Base-by-base conservation (phyloP, 2,888 invertebrate species). In the Deilephila porcellus region DNA sequence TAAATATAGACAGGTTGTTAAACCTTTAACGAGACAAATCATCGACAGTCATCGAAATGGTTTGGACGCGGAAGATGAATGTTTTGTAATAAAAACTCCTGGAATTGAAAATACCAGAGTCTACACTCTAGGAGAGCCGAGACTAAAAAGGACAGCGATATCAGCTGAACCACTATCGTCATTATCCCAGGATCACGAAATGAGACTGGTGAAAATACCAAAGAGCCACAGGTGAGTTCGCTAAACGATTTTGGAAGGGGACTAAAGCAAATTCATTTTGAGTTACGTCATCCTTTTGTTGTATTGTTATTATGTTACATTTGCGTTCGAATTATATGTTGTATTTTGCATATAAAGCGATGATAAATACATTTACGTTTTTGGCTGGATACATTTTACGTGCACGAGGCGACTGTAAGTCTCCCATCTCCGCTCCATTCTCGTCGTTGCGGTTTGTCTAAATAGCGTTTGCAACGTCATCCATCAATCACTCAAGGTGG, bases 91-190 rank as follows among this genome's bases (percentile, higher is more conserved):
- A 81, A 91, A 88, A 87, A 86, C 91, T 84, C 95, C 95, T 59
- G 95, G 95, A 19, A 85, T 95, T 25, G 95, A 95, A 80, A 95
- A 95, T 77, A 95, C 95, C 0, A 91, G 95, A 77, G 91, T 96
- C 0, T 86, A 95, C 64, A 90, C 94, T 3, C 83, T 95, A 4
- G 89, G 94, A 60, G 96, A 96, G 82, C 96, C 96, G 5, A 93
- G 97, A 80, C 95, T 96, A 71, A 95, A 95, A 78, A 91, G 95
- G 74, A 97, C 97, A 86, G 97, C 98, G 75, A 98, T 97, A 82
- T 97, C 95, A 95, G 98, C 98, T 0, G 98, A 98, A 86, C 98
- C 98, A 0, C 86, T 97, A 63, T 95, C 95, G 25, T 90, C 95
- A 45, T 86, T 95, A 72, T 89, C 92, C 45, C 96, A 96, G 73